Evolutionary conservation across 2,113 vertebrate genomes (phyloP), one percentile per base, ranked within the genome.

Genomic region (Syngnathoides biaculeatus): DNA sequence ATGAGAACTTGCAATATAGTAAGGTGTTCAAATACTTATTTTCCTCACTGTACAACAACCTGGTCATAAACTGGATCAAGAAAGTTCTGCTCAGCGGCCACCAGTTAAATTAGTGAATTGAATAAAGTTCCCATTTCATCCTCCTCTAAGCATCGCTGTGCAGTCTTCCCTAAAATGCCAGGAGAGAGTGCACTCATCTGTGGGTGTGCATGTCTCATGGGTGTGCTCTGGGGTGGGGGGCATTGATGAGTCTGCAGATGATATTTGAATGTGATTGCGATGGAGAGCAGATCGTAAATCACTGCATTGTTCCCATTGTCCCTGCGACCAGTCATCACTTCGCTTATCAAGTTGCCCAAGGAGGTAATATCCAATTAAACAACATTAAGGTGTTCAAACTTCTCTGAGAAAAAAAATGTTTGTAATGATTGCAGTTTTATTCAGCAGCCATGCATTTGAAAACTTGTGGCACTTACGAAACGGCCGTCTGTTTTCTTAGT

Each of bases 251-350:
- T 84, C 77, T 81, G 81, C 61, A 81, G 77, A 69, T 89, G 85
- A 87, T 85, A 87, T 89, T 84, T 87, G 83, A 86, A 79, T 73
- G 73, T 69, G 78, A 86, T 80, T 79, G 83, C 71, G 79, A 73
- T 75, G 74, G 75, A 79, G 78, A 63, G 74, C 75, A 57, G 82
- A 80, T 77, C 72, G 79, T 85, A 84, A 87, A 86, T 86, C 84
- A 80, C 67, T 47, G 75, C 74, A 83, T 86, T 88, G 83, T 88
- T 80, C 40, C 81, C 58, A 65, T 75, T 83, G 82, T 84, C 79
- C 13, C 50, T 68, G 80, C 45, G 22, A 73, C 79, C 73, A 72
- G 75, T 78, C 72, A 11, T 78, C 71, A 17, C 79, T 76, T 73
- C 77, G 74, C 9, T 56, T 57, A 74, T 75, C 78, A 74, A 9